phyloP scores from a whole-genome alignment of 2,797 vertebrate species.

The Notoglanidium macrostoma region DNA sequence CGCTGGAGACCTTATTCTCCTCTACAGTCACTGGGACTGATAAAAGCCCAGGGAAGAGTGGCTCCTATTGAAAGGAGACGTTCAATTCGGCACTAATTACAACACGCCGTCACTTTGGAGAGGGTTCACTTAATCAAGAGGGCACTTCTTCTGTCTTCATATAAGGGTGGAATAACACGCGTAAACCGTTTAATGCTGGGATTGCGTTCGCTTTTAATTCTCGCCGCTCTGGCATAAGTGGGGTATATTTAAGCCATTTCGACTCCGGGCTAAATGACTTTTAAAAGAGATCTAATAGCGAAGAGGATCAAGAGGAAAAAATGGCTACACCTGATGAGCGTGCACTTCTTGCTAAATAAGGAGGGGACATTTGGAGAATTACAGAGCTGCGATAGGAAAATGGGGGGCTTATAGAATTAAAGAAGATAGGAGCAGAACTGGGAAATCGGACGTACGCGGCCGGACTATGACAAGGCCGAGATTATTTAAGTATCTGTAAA shows the following conservation, averaged over 20 bases:
- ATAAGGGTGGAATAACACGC: slow-evolving; percentile 80
- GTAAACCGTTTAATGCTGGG: slow-evolving; percentile 83
- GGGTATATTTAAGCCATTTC: slow-evolving; percentile 79
- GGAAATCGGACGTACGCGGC: slow-evolving; percentile 68
- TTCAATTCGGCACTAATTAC: slow-evolving; percentile 81
- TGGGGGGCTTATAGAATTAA: slow-evolving; percentile 73
- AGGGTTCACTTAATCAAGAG: slow-evolving; percentile 84
- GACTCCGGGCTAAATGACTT: slow-evolving; percentile 71
- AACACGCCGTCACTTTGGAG: slow-evolving; percentile 79
- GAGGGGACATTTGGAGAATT: slow-evolving; percentile 67
- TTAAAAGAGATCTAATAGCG: slow-evolving; percentile 81
- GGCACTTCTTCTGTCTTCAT: slow-evolving; percentile 72
- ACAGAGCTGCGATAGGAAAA: slow-evolving; percentile 68
- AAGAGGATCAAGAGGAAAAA: slow-evolving; percentile 70
- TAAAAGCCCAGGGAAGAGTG: slow-evolving; percentile 83
- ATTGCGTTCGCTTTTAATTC: slow-evolving; percentile 76
- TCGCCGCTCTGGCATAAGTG: slow-evolving; percentile 73
- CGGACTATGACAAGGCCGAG: slow-evolving; percentile 68
- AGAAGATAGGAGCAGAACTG: slow-evolving; percentile 60
- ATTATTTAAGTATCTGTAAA: slow-evolving; percentile 69
- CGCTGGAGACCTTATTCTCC: slow-evolving; percentile 78
- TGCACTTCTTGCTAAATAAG: slow-evolving; percentile 65
- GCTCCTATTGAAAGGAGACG: slow-evolving; percentile 79
- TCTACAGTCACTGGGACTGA: slow-evolving; percentile 72
- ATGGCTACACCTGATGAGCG: slow-evolving; percentile 80